phyloP scores from a whole-genome alignment of 1,140 invertebrate species.

The Cecropterus lyciades region DNA sequence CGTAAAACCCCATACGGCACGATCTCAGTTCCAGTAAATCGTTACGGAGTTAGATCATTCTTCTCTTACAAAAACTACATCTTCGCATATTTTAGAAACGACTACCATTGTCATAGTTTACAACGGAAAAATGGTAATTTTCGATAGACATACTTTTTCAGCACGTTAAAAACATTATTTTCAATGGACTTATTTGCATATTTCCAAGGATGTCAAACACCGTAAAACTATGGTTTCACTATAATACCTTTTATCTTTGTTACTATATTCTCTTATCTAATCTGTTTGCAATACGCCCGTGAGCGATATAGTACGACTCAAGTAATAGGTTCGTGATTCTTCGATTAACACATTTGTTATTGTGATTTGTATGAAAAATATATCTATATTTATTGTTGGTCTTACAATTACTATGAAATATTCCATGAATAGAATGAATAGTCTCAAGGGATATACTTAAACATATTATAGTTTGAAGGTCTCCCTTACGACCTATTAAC shows the following conservation, averaged over 20 bases:
- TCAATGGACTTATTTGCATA: conserved; percentile 27
- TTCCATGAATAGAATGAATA: too few relatives aligned
- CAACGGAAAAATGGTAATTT: neutral
- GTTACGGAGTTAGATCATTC: too few relatives aligned
- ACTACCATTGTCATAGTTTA: neutral
- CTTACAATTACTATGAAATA: too few relatives aligned
- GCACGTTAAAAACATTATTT: conserved; percentile 20
- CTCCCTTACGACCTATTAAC: too few relatives aligned
- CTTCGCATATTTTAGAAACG: neutral
- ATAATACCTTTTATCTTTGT: conserved; percentile 25
- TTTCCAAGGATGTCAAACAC: conserved; percentile 27
- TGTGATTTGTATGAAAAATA: conserved; percentile 17
- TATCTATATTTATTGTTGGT: neutral
- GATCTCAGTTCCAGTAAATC: too few relatives aligned
- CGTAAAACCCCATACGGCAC: too few relatives aligned
- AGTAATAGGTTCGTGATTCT: conserved; percentile 19
- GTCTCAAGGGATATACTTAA: too few relatives aligned
- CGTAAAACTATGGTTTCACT: conserved; percentile 15
- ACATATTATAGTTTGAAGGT: too few relatives aligned
- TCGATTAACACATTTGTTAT: conserved; percentile 10
- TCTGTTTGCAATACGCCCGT: conserved; percentile 20
- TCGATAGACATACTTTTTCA: conserved; percentile 5
- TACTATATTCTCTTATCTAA: conserved; percentile 33
- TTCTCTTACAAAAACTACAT: neutral
- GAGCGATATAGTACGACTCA: conserved; percentile 6